Conservation (phyloP, 2,888 invertebrate species). For the Ephialtes manifestator region DNA sequence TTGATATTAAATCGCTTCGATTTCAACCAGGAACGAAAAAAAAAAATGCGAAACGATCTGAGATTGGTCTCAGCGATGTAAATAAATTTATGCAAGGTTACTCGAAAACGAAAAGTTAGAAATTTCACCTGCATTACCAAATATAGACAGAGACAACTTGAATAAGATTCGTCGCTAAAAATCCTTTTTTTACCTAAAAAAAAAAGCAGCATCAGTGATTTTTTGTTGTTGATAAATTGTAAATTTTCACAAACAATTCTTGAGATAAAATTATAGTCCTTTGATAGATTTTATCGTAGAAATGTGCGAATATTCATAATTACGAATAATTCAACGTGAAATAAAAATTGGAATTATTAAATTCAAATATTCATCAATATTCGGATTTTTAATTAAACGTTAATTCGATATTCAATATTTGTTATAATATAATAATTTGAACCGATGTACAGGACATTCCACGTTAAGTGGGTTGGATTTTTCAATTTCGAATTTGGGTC, state of each 20-base stretch:
- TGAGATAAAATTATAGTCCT: no score
- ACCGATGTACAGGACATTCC: no score
- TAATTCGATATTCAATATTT: no score
- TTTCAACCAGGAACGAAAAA: background rate
- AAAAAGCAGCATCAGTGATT: background rate
- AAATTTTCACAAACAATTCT: background rate
- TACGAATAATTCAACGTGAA: no score
- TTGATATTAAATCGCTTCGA: background rate
- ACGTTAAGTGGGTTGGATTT: no score
- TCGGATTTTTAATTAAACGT: no score
- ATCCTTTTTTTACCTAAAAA: background rate
- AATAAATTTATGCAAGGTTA: background rate
- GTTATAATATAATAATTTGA: no score
- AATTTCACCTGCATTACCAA: constrained; percentile 3
- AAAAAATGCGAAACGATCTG: background rate
- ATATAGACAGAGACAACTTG: background rate
- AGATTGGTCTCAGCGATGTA: background rate
- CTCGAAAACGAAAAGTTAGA: background rate
- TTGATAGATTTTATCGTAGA: no score
- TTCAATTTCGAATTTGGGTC: no score
- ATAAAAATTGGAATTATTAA: no score
- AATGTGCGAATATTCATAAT: no score
- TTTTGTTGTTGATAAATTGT: background rate
- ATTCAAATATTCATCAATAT: no score
- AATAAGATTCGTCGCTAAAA: background rate